Base-by-base conservation (phyloP, 2,888 invertebrate genomes). In the Tipula helvola region DNA sequence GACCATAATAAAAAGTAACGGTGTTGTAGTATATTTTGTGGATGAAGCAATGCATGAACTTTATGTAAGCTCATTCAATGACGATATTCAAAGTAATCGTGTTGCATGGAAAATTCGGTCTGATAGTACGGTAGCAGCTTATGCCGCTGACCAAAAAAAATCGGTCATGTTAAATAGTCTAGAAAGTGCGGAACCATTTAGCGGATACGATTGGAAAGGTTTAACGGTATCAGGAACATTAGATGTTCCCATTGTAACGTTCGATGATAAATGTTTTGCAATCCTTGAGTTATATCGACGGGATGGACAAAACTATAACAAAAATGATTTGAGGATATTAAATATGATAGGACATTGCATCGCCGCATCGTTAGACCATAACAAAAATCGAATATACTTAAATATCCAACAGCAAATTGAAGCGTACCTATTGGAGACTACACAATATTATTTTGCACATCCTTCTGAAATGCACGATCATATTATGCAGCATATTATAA, bases 131-230 rank as follows among this genome's bases (percentile, higher is more conserved):
- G 92, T 93, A 12, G 93, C 94, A 1, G 93, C 93, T 0, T 93
- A 93, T 89, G 94, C 93, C 2, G 94, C 94, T 0, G 91, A 89
- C 42, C 93, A 92, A 83, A 94, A 93, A 88, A 93, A 94, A 89
- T 91, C 90, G 87, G 89, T 92, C 12, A 90, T 93, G 28, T 89
- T 94, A 0, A 93, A 93, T 36, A 94, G 94, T 88, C 91, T 92
- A 84, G 91, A 92, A 3, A 91, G 92, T 88, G 88, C 89, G 12
- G 71, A 71, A 28, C 88, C 91, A 87, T 92, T 92, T 89, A 91
- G 90, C 57, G 92, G 91, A 10, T 89, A 91, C 42, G 91, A 90
- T 13, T 87, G 88, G 87, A 85, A 87, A 91, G 91, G 90, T 87
- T 89, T 90, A 86, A 89, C 89, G 85, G 89, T 91, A 0, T 91